Evolutionary conservation across 2,888 invertebrate species (phyloP), one percentile per base, ranked within the genome.

Genomic region (Napeogenes inachia): DNA sequence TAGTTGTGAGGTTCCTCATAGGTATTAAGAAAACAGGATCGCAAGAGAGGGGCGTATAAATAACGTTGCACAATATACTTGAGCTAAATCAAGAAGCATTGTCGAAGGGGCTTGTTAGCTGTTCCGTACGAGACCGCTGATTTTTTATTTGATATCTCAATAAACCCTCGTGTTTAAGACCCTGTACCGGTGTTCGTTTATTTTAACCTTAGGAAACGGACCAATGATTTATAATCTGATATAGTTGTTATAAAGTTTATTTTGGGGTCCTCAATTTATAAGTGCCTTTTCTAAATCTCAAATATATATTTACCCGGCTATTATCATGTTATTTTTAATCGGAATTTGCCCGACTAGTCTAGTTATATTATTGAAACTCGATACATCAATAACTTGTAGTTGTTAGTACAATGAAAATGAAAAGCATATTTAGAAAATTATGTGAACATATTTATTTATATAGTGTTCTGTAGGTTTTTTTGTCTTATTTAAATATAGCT

Each of bases 131-230:
- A 82, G 84, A 82, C 86, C 85, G 85, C 88, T 88, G 89, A 89
- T 89, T 89, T 88, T 89, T 88, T 89, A 87, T 89, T 89, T 87
- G 89, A 90, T 89, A 89, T 89, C 89, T 88, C 87, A 89, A 90
- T 89, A 88, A 83, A 79, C 59, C 79, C 80, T 74, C 75, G 77
- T 78, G 76, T 77, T 80, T 78, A 80, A 79, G 86, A 81, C 79
- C 80, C 76, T 73, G 76, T 81, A 84, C 80, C 78, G 74, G 81
- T 82, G 80, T 72, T 70, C 67, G 71, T 73, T 73, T 74, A 74
- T 73, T 75, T 75, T 67, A 75, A 82, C 83, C 79, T 79, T 73
- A 69, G 67, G 68, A 72, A 64, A 63, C 65, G 30, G 71, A 74
- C 74, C 75, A 76, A 74, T 77, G 75, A 76, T 77, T 70, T 88